Evolutionary conservation across 2,113 vertebrate species (phyloP).

Genomic region (Myotis brandtii): DNA sequence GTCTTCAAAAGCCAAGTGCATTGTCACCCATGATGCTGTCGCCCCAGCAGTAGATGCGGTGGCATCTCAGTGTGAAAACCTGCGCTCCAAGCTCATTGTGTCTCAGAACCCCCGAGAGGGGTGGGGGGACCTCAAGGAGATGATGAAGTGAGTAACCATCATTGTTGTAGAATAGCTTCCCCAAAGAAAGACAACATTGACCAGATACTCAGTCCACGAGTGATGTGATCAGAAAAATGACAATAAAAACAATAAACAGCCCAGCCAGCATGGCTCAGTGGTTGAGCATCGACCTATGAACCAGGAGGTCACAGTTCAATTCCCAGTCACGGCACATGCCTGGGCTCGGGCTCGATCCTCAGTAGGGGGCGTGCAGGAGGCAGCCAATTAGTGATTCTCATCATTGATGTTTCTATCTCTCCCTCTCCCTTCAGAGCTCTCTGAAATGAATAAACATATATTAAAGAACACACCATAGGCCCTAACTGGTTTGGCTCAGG

Average conservation of each 20-base stretch:
- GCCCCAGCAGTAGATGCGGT: slow-evolving; percentile 86
- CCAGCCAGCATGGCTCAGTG: too few species aligned
- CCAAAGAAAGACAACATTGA: slow-evolving; percentile 4
- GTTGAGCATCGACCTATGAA: too few species aligned
- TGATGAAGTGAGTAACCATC: slow-evolving; percentile 85
- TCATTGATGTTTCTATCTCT: too few species aligned
- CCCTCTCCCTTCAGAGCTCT: too few species aligned
- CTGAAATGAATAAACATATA: too few species aligned
- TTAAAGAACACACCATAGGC: too few species aligned
- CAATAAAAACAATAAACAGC: background rate
- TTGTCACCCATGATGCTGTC: slow-evolving; percentile 86
- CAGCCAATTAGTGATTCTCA: too few species aligned
- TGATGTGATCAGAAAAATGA: background rate
- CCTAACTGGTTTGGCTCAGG: too few species aligned
- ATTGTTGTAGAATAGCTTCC: background rate
- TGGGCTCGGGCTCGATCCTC: too few species aligned
- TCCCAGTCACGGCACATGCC: too few species aligned
- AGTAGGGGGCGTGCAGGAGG: too few species aligned
- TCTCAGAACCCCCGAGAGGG: slow-evolving; percentile 83
- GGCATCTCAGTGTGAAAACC: slow-evolving; percentile 83
- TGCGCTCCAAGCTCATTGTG: slow-evolving; percentile 87
- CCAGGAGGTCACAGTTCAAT: too few species aligned
- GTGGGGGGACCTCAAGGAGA: slow-evolving; percentile 86
- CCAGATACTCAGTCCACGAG: background rate
- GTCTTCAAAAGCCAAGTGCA: slow-evolving; percentile 87